Evolutionary conservation across 2,888 invertebrate genomes (phyloP).

Genomic region (Aporophyla lueneburgensis): DNA sequence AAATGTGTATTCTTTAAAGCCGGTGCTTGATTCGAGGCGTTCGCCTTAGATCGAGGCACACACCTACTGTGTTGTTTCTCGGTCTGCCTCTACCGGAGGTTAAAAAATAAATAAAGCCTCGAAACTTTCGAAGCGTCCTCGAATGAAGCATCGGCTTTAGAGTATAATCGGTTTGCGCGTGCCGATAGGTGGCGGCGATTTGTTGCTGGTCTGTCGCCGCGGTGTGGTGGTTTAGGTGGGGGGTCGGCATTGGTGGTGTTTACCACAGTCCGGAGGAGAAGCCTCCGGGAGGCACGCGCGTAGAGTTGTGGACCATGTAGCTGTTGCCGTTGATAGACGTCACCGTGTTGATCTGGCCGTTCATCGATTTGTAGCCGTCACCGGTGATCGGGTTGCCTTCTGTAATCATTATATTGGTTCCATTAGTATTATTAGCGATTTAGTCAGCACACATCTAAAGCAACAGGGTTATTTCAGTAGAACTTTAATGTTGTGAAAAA

Average conservation of each 20-base stretch:
- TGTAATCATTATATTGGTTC: slow-evolving; percentile 76
- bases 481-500: slow-evolving; percentile 36
- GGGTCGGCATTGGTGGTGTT: slow-evolving; percentile 68
- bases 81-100: slow-evolving; percentile 27
- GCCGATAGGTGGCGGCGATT: slow-evolving; percentile 66
- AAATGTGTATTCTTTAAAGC: slow-evolving; percentile 49
- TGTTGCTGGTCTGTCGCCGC: slow-evolving; percentile 67
- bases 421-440: slow-evolving; percentile 33
- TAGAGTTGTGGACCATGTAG: slow-evolving; percentile 83
- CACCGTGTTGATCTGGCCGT: slow-evolving; percentile 90
- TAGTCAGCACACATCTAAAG: slow-evolving; percentile 30
- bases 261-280: slow-evolving; percentile 93
- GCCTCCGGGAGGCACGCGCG: slow-evolving; percentile 93
- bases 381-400: slow-evolving; percentile 91
- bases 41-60: slow-evolving; percentile 40
- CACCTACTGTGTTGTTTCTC: neutral
- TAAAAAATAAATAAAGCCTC: slow-evolving; percentile 44
- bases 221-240: slow-evolving; percentile 67
- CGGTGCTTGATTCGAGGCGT: slow-evolving; percentile 41
- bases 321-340: slow-evolving; percentile 86
- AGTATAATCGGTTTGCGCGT: slow-evolving; percentile 62
- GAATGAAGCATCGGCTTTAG: slow-evolving; percentile 49
- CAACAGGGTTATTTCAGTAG: slow-evolving; percentile 42
- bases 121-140: slow-evolving; percentile 22
- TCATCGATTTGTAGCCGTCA: slow-evolving; percentile 90